Base-by-base conservation (phyloP, 2,888 invertebrate species). In the Catocala sponsa region DNA sequence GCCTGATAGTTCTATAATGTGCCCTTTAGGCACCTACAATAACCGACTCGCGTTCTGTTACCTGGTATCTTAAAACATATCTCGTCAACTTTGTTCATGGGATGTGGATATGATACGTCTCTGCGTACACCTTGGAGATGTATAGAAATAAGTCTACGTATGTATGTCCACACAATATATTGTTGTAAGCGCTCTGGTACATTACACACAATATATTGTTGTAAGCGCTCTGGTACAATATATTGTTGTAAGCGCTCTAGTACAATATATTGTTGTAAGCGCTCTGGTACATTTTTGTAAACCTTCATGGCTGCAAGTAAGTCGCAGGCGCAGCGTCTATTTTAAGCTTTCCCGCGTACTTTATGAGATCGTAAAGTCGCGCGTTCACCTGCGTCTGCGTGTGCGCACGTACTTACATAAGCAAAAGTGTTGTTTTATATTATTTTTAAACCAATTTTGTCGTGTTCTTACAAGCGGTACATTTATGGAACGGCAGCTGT, bases 371-470 rank as follows among this genome's bases (percentile, higher is more conserved):
- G 81, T 76, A 72, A 88, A 87, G 82, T 84, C 74, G 65, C 70
- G 58, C 66, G 79, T 75, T 84, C 87, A 88, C 87, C 86, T 87
- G 87, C 82, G 80, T 74, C 63, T 62, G 76, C 84, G 81, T 75
- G 63, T 59, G 76, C 83, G 82, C 78, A 59, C 57, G 80, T 79
- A 80, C 69, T 55, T 55, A 58, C 10, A 53, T 0, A n/a, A 11
- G 62, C 69, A 65, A 47, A 69, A 57, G 33, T 54, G 38, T 15
- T 58, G 35, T 44, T 25, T 49, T 35, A 7, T 41, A 32, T 63
- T 56, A 53, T 63, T 58, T 63, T 59, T 6, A 0, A 0, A 10
- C 7, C 15, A 46, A 46, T 42, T 53, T 13, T 48, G 49, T 38
- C 10, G 25, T 32, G 15, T 12, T 47, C 25, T 44, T 35, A 49